Base-by-base conservation (phyloP, 1,140 invertebrate species). In the Aphelenchoides avenae region DNA sequence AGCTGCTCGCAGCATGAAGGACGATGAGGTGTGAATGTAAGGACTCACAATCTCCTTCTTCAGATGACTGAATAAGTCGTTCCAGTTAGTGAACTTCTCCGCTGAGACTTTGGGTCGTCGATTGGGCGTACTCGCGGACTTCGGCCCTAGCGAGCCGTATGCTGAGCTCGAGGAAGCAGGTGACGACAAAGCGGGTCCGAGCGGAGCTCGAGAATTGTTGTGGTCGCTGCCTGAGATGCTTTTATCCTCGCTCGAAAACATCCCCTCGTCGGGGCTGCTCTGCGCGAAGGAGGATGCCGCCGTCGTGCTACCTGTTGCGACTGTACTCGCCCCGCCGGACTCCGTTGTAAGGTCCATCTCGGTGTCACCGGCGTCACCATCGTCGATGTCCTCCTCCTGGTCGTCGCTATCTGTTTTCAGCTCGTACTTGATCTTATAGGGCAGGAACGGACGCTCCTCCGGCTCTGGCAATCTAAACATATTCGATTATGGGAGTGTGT, bases 401-500 rank as follows among this genome's bases (percentile, higher is more conserved):
- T 13, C 39, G 20, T 65, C 37, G 7, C 26, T 26, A 24, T 67
- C 61, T 29, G 43, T 37, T 27, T 65, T 66, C 11, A 65, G 26
- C 18, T 67, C 33, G 57, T 65, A 65, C 39, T 65, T 46, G 53
- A 65, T 65, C 39, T 65, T 65, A 43, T 65, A 65, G 7, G 63
- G 63, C 13, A 65, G 33, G 26, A 68, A 70, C 3, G 47, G 63
- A 13, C 53, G 24, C 48, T 65, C 63, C 46, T 65, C 66, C 6
- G 49, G n/a, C 13, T 57, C 39, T 5, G 63, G 63, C 22, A 24
- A 43, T 47, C 63, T 65, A 27, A 5, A 70, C n/a, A n/a, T n/a
- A 65, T 27, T 37, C 11, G 3, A 52, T 22, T 11, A 9, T 18
- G 18, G 7, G 18, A 50, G n/a, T 50, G 1, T 30, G 57, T 54